Conservation (phyloP, 1,140 invertebrate genomes). For the Catajapyx aquilonaris region DNA sequence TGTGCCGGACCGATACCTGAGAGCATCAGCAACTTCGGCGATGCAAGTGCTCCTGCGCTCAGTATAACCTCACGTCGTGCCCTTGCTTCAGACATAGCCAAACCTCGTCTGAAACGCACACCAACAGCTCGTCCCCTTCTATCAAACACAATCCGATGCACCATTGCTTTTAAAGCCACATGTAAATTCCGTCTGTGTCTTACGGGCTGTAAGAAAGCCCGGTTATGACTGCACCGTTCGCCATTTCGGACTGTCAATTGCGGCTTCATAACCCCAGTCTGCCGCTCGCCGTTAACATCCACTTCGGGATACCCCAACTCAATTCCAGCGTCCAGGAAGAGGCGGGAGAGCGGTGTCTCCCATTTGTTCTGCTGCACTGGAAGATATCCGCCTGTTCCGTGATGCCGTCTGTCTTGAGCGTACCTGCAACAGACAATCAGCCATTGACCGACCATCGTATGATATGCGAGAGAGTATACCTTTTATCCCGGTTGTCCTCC, state of each 20-base stretch:
- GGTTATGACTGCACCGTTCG: slow-evolving; percentile 33
- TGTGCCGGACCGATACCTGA: slow-evolving; percentile 31
- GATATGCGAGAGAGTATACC: slow-evolving; percentile 5
- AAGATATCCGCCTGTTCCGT: slow-evolving; percentile 11
- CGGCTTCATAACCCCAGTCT: slow-evolving; percentile 16
- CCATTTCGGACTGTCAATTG: slow-evolving; percentile 37
- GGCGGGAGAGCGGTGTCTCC: slow-evolving; percentile 11
- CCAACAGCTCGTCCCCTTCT: slow-evolving; percentile 6
- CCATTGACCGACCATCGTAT: slow-evolving; percentile 14
- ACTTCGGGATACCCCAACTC: slow-evolving; percentile 24
- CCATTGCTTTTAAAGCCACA: slow-evolving; percentile 23
- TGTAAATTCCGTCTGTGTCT: slow-evolving; percentile 31
- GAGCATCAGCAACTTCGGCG: slow-evolving; percentile 35
- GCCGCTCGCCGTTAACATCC: slow-evolving; percentile 18
- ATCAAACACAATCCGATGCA: slow-evolving; percentile 6
- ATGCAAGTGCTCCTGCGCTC: slow-evolving; percentile 31
- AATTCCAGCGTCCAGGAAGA: slow-evolving; percentile 22
- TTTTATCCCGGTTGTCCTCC: slow-evolving; percentile 17
- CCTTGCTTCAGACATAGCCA: slow-evolving; percentile 2
- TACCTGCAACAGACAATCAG: no score
- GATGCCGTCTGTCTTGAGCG: slow-evolving; percentile 18
- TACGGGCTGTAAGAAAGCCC: slow-evolving; percentile 31
- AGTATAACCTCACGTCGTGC: slow-evolving; percentile 29
- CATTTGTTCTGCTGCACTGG: slow-evolving; percentile 8
- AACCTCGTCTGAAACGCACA: slow-evolving; percentile 26